These are phyloP conservation scores for Standfussiana lucernea DNA, from an alignment of 2,888 invertebrate species.

Conservation along the genomic window DNA sequence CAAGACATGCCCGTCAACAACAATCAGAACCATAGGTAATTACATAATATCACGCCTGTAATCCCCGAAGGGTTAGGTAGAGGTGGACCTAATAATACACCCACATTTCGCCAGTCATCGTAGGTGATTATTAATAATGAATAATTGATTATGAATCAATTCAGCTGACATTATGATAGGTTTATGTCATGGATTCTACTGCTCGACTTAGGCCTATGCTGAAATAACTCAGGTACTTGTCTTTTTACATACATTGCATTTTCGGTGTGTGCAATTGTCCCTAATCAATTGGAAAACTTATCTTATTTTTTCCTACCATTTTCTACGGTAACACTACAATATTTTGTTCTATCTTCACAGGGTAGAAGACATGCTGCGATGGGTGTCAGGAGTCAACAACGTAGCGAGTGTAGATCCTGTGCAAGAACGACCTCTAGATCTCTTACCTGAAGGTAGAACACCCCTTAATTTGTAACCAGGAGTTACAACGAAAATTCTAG, in stretches of 20 bases:
- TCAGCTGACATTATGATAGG: not conserved
- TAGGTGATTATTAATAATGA: no score
- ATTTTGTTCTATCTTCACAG: constrained; percentile 70
- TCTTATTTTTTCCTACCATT: not conserved
- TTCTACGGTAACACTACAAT: not conserved
- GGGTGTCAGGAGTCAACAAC: constrained; percentile 89
- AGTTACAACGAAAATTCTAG: not conserved
- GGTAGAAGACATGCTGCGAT: constrained; percentile 89
- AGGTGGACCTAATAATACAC: no score
- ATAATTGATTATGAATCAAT: not conserved
- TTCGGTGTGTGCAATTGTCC: not conserved
- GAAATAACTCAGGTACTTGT: no score
- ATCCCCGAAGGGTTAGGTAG: no score
- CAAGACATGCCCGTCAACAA: constrained; percentile 92
- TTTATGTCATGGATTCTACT: not conserved
- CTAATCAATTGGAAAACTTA: not conserved
- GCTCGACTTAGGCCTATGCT: not conserved
- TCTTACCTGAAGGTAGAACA: constrained; percentile 86
- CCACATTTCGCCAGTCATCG: no score
- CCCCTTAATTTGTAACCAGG: not conserved
- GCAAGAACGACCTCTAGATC: constrained; percentile 88
- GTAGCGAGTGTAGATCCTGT: constrained; percentile 83
- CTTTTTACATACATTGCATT: no score
- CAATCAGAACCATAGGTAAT: constrained; percentile 86
- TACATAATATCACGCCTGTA: no score